phyloP scores from a whole-genome alignment of 1,140 invertebrate genomes.

The Eriosoma lanigerum region DNA sequence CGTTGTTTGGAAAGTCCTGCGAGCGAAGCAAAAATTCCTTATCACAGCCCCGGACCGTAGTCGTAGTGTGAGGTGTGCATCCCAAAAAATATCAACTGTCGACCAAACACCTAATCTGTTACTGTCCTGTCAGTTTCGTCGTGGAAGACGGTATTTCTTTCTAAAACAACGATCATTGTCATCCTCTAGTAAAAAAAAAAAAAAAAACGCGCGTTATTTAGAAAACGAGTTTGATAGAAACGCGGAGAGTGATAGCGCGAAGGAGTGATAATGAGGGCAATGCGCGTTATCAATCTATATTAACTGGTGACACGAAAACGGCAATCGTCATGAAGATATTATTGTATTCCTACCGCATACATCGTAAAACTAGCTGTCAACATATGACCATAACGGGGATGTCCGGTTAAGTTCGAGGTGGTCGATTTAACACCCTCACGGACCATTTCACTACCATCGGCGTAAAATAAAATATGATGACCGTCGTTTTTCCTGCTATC shows the following conservation, averaged over 20 bases:
- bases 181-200: too few species aligned
- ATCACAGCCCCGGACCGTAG: too few species aligned
- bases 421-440: too few species aligned
- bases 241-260: too few species aligned
- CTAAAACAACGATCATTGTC: constrained; percentile 52
- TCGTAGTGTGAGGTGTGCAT: not conserved
- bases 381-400: too few species aligned
- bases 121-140: not conserved
- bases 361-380: not conserved
- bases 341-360: not conserved
- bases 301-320: constrained; percentile 14
- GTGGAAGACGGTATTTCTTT: not conserved
- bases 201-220: too few species aligned
- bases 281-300: constrained; percentile 40
- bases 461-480: too few species aligned
- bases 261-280: too few species aligned
- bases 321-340: not conserved
- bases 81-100: constrained; percentile 17
- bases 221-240: too few species aligned
- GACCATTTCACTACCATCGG: too few species aligned
- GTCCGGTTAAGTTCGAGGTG: too few species aligned
- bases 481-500: too few species aligned
- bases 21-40: not conserved
- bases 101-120: constrained; percentile 28
- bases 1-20: not conserved